Evolutionary conservation across 2,113 vertebrate species (phyloP), one percentile per base, ranked within the genome.

Genomic region (Ginglymostoma cirratum): DNA sequence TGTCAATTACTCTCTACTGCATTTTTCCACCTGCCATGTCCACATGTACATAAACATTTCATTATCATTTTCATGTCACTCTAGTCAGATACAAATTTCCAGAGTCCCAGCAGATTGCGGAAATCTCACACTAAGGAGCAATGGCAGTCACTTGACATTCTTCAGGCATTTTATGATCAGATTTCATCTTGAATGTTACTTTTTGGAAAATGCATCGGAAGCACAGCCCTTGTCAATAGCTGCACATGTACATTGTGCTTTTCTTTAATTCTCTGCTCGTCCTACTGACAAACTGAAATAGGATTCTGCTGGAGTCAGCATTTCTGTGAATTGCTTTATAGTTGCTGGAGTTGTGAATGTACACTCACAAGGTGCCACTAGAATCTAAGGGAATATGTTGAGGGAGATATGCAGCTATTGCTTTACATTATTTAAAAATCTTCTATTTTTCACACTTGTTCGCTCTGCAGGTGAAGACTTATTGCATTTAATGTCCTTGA

Each of bases 111-210:
- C 8, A 15, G 61, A 61, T 8, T 30, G n/a, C 21, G 61, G 34
- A 66, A 92, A 92, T 66, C 55, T 92, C 55, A 92, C 55, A 92
- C 34, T 1, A 66, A 38, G 34, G 61, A 55, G 52, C 27, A 30
- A 14, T 30, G 34, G 52, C 87, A 90, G 27, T 55, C 52, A 90
- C 52, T 61, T 90, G 48, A 61, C 87, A 87, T 48, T 52, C 85
- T 87, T 23, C 45, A 48, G 42, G 7, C 45, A 30, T 61, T 27
- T 90, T 61, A 90, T 55, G 55, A 90, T 27, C 27, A 61, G 10
- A 90, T 90, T 90, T 90, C 52, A 55, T 90, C 52, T 52, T 15
- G 87, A 90, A 90, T 61, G 52, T 34, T 90, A 61, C 87, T 90
- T 90, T 90, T 27, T 55, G 27, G 87, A 61, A 55, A 55, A 90